Percentiles rank a stretch among this genome's conserved stretches.
phyloP scores from a whole-genome alignment of 2,113 vertebrate species.

The Nestor notabilis region DNA sequence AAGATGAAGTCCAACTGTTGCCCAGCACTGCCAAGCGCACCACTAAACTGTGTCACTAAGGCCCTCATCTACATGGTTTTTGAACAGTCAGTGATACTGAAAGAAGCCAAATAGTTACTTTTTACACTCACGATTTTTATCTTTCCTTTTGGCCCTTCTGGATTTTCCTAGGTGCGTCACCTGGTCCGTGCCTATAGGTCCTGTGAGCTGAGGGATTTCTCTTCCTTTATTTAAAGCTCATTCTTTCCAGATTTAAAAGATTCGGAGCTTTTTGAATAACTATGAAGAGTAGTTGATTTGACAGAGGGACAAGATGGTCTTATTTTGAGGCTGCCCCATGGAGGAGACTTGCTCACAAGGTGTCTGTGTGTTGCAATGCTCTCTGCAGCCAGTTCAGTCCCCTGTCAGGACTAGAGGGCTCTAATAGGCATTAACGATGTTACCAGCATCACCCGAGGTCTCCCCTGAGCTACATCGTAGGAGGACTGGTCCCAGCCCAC shows the following conservation, averaged over 20 bases:
- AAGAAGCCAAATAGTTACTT: neutral
- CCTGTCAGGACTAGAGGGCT: neutral
- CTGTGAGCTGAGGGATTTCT: neutral
- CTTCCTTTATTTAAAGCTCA: neutral
- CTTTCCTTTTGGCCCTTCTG: neutral
- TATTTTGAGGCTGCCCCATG: neutral
- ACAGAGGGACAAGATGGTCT: neutral
- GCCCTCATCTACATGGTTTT: neutral
- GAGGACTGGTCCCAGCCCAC: neutral
- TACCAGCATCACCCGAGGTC: neutral
- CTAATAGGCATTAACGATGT: neutral
- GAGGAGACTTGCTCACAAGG: neutral
- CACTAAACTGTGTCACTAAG: neutral
- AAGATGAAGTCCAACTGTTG: neutral
- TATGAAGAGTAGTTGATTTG: neutral
- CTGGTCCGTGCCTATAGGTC: neutral
- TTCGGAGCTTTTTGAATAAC: neutral
- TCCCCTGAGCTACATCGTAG: neutral
- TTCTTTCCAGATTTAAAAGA: neutral
- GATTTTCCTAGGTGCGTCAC: neutral
- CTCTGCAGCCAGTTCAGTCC: neutral
- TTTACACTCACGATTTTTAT: neutral
- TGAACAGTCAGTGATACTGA: neutral
- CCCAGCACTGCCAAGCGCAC: neutral
- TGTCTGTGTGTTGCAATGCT: neutral